Percentiles rank a stretch among this genome's conserved stretches.
Evolutionary conservation across 1,140 invertebrate species (phyloP).

Genomic region (Bombus cullumanus): DNA sequence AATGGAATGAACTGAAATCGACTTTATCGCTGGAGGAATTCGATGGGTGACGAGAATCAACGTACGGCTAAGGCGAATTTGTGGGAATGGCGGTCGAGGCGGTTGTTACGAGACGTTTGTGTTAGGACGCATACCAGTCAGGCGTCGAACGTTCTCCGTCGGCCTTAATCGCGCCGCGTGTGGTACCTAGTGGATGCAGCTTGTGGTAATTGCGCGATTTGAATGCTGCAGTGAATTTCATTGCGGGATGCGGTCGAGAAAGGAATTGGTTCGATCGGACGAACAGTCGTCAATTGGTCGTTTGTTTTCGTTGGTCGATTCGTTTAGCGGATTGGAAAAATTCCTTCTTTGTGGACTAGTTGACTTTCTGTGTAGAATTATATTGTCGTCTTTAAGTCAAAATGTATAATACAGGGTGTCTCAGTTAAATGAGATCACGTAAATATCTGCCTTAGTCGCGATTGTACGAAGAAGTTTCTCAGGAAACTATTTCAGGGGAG

Average conservation of each 20-base stretch:
- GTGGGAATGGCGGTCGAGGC: constrained; percentile 26
- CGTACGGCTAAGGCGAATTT: neutral
- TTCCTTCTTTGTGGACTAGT: too few relatives aligned
- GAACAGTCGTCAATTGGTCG: neutral
- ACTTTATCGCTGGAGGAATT: neutral
- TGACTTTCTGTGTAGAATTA: too few relatives aligned
- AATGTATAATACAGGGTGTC: too few relatives aligned
- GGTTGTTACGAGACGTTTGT: constrained; percentile 46
- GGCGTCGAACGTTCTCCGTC: constrained; percentile 42
- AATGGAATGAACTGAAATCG: neutral
- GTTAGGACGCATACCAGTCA: constrained; percentile 25
- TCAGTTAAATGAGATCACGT: too few relatives aligned
- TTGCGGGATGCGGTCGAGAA: constrained; percentile 40
- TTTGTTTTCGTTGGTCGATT: neutral
- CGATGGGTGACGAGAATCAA: too few relatives aligned
- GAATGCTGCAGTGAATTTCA: constrained; percentile 49
- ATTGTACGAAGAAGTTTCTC: too few relatives aligned
- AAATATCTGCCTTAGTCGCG: too few relatives aligned
- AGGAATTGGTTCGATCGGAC: constrained; percentile 38
- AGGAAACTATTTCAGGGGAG: too few relatives aligned
- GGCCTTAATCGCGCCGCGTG: constrained; percentile 45
- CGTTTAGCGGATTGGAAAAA: neutral
- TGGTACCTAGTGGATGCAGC: constrained; percentile 14
- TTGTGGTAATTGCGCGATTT: constrained; percentile 51
- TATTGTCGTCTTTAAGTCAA: too few relatives aligned